Evolutionary conservation across 2,888 invertebrate species (phyloP), one percentile per base, ranked within the genome.

Genomic region (Nomada fucata): DNA sequence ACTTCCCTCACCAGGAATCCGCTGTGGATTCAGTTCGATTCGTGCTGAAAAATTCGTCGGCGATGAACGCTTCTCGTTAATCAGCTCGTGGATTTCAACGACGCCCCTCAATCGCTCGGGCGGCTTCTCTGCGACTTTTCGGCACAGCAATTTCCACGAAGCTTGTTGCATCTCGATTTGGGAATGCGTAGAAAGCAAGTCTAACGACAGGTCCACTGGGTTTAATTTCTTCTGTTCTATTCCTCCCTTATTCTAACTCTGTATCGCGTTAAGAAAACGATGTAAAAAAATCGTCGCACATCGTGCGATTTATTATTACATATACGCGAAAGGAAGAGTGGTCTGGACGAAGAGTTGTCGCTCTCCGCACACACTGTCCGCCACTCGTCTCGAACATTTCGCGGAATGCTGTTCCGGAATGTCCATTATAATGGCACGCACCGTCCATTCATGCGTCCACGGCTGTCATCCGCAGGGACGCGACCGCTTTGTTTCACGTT

Each of bases 381-480:
- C 47, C 47, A 64, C 69, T 63, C 44, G 57, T 72, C 61, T 53
- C 59, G 26, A 44, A 60, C 65, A 60, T 64, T 67, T 61, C 20
- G 60, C 47, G 55, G 74, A 74, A 57, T 72, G 68, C 52, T 64
- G 68, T 61, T 23, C 52, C 53, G 78, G 65, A 71, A 67, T 83
- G 68, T 74, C 70, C 61, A 84, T 85, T 83, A 77, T 76, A 81
- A 77, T 75, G 73, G 57, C 47, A 59, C 67, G 77, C 75, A 67
- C 69, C 64, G 53, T 70, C 79, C 84, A 85, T 86, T 86, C 86
- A 86, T 70, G 63, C 60, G 61, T 61, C 53, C 52, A 52, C 57
- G 67, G 72, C 77, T 81, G 83, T 87, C 86, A 86, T 63, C 71
- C 69, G n/a, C 87, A 86, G 79, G 26, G 23, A 57, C 67, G 70